A percentile compares a stretch with the other conserved stretches of the same genome.
These are phyloP conservation scores for Dendrocincla fuliginosa DNA, from an alignment of 2,797 vertebrate species.

Conservation along the genomic window DNA sequence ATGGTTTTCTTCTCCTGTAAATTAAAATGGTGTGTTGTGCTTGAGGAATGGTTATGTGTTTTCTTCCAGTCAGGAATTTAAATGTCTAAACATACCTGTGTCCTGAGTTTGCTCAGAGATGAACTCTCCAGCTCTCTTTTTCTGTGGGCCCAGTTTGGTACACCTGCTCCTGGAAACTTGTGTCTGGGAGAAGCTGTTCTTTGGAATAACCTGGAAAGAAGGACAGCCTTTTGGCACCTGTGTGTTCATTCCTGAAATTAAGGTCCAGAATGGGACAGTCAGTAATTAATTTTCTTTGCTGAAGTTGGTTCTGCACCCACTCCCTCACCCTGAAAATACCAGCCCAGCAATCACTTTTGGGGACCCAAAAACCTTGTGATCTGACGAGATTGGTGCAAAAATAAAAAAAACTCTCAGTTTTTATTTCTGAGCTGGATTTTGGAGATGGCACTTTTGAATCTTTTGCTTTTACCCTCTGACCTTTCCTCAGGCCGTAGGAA, in stretches of 20 bases:
- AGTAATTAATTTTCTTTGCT: background rate
- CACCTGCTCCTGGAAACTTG: background rate
- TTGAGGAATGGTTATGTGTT: background rate
- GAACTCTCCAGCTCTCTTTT: background rate
- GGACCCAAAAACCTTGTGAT: accelerated
- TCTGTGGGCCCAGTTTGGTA: background rate
- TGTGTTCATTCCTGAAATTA: accelerated
- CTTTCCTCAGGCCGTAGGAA: accelerated
- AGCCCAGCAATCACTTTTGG: background rate
- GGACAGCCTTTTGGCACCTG: accelerated
- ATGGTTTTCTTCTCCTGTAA: background rate
- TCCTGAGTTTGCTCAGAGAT: background rate
- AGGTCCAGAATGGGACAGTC: background rate
- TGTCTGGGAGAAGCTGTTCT: background rate
- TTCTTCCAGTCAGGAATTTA: background rate
- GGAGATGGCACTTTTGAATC: background rate
- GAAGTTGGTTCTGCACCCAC: background rate
- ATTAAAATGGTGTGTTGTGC: accelerated
- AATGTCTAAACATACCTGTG: background rate
- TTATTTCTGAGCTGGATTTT: background rate
- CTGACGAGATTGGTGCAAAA: background rate
- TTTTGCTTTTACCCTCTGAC: background rate
- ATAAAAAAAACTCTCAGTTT: background rate
- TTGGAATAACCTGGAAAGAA: background rate
- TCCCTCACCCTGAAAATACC: background rate